Base-by-base conservation (phyloP, 2,888 invertebrate species). In the Anthophora plumipes region DNA sequence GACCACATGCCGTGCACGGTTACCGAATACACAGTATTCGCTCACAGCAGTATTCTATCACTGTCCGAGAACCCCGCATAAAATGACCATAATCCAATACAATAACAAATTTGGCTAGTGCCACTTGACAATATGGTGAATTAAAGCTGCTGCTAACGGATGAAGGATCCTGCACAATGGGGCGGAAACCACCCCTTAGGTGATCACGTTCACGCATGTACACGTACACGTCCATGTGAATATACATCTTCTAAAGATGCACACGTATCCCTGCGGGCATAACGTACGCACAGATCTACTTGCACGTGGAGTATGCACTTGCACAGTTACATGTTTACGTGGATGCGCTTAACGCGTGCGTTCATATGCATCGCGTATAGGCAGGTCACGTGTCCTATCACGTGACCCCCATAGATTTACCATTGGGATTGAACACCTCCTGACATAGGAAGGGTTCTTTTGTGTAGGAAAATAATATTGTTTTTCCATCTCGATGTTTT, bases 111-210 rank as follows among this genome's bases (percentile, higher is more conserved):
- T 92, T 89, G 84, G 83, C 85, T 89, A 85, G 87, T 86, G 89
- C 88, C 91, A 91, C 92, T 92, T 91, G 92, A 92, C 92, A 91
- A 91, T 92, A 89, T 89, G 90, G 85, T 85, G 88, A 90, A 89
- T 91, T 90, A 90, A 89, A 86, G 80, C 86, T 77, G 78, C 85
- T 85, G 85, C 84, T 80, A 82, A 77, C 81, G 85, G 85, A 82
- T 75, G 86, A 67, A 74, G 85, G 84, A 77, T 69, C 37, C 39
- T 63, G 83, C 57, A 91, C 90, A 91, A 92, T 88, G 83, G 81
- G 74, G 82, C 80, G 72, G 85, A 85, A 89, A 83, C 84, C 77
- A 84, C 84, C 87, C 88, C 85, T 82, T 57, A 71, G 64, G 59
- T 41, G 55, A 66, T 52, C 77, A 57, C 73, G 66, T 76, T 71